phyloP scores from a whole-genome alignment of 2,888 invertebrate genomes.

The Melipona beecheii region DNA sequence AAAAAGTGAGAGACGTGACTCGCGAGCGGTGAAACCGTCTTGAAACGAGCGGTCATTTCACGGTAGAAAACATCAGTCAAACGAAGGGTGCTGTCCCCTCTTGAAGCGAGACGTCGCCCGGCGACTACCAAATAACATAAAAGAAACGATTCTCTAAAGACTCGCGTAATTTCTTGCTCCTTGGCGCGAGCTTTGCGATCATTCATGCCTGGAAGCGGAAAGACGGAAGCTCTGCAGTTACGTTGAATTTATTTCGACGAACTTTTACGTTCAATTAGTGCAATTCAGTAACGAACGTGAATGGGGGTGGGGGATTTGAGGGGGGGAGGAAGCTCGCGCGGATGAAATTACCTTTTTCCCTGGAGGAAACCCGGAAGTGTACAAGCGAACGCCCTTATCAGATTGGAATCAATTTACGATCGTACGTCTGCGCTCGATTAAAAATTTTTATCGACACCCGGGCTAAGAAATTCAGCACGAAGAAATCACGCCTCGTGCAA shows the following conservation, averaged over 20 bases:
- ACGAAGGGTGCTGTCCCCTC: slow-evolving; percentile 29
- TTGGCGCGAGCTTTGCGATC: slow-evolving; percentile 54
- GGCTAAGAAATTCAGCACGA: slow-evolving; percentile 9
- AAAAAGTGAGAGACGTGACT: slow-evolving; percentile 33
- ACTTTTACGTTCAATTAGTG: slow-evolving; percentile 46
- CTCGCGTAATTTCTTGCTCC: slow-evolving; percentile 52
- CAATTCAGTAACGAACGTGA: slow-evolving; percentile 35
- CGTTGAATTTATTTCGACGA: slow-evolving; percentile 60
- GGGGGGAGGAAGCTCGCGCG: neutral
- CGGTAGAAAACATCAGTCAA: slow-evolving; percentile 61
- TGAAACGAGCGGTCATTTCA: slow-evolving; percentile 27
- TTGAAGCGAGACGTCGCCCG: slow-evolving; percentile 54
- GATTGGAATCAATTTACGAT: slow-evolving; percentile 32
- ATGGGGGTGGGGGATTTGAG: too few relatives aligned
- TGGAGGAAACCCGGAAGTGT: slow-evolving; percentile 1
- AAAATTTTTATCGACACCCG: slow-evolving; percentile 32
- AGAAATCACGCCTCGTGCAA: neutral
- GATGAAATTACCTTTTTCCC: slow-evolving; percentile 28
- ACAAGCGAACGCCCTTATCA: slow-evolving; percentile 47
- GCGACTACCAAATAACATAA: slow-evolving; percentile 58
- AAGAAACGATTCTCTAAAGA: slow-evolving; percentile 59
- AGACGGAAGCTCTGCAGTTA: slow-evolving; percentile 6
- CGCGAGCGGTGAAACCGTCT: slow-evolving; percentile 32
- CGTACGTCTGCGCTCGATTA: slow-evolving; percentile 26
- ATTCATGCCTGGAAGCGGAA: neutral